Base-by-base conservation (phyloP, 2,888 invertebrate genomes). In the Thereva unica region DNA sequence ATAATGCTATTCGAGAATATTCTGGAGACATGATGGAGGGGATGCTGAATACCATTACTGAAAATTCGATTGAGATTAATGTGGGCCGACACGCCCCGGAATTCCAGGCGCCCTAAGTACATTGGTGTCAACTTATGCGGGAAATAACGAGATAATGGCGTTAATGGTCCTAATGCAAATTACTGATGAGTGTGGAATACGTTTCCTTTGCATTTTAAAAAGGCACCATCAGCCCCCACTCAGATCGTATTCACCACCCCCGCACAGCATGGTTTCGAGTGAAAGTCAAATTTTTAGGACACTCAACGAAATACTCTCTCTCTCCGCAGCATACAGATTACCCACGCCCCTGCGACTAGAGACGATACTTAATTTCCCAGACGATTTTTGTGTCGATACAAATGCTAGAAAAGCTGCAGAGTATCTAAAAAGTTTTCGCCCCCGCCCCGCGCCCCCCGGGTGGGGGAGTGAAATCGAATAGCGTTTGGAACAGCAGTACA, bases 21-120 rank as follows among this genome's bases (percentile, higher is more conserved):
- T 41, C 47, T n/a, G 41, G 37, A 35, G 50, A 23, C 23, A 61
- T 61, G 61, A 61, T 41, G 50, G 40, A 61, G 61, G 40, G 50
- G 40, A 61, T 34, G 35, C 23, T 61, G 61, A 61, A 61, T 61
- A 61, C 61, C 50, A 61, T 61, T 61, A 61, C 41, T 10, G 50
- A 61, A 61, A 61, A 61, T 61, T 61, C 61, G 61, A 61, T 61
- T 61, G 61, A 61, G 61, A 61, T 61, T 61, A 61, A 61, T 61
- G 61, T 61, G 49, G 50, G 12, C 59, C 61, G 23, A 23, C 23
- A 23, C 23, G 23, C 23, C 23, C 23, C 23, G 23, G 23, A 23
- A 23, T 23, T 23, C 23, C 23, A 23, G 2, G 2, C 23, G 23
- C 23, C 23, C 23, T 23, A 23, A 23, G 23, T 23, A 23, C 23